These are phyloP conservation scores for Chamaea fasciata DNA, from an alignment of 2,113 vertebrate species.

Conservation along the genomic window DNA sequence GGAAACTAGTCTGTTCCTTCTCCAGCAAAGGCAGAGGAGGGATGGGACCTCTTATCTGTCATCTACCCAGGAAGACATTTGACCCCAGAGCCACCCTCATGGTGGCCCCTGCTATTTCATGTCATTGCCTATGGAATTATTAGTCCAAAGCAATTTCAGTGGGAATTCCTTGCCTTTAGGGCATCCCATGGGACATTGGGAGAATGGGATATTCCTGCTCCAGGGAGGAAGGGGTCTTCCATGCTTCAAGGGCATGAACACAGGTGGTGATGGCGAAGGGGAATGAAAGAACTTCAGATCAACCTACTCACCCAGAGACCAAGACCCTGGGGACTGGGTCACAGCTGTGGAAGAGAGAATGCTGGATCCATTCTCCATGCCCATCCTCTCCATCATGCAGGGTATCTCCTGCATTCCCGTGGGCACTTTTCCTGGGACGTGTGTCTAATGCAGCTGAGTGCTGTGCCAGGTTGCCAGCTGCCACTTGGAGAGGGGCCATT, in stretches of 20 bases:
- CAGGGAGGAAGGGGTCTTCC: not conserved
- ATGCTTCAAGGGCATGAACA: not conserved
- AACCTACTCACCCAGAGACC: not conserved
- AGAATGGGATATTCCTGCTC: not conserved
- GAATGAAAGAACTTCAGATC: not conserved
- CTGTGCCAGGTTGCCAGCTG: constrained; percentile 25
- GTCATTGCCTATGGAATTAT: not conserved
- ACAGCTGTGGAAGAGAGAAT: not conserved
- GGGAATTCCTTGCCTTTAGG: not conserved
- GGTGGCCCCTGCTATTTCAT: not conserved
- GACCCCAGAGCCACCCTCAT: not conserved
- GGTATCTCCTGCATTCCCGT: not conserved
- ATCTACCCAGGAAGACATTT: not conserved
- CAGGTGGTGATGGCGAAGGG: not conserved
- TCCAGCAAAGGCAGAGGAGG: not conserved
- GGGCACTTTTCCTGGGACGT: not conserved
- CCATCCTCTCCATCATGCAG: not conserved
- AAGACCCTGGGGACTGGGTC: not conserved
- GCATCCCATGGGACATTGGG: not conserved
- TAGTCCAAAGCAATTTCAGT: not conserved
- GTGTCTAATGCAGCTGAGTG: not conserved
- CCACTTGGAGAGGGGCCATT: constrained; percentile 27
- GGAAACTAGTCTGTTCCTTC: not conserved
- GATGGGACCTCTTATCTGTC: not conserved
- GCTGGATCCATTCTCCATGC: not conserved